Base-by-base conservation (phyloP, 92 coral and sea anemone species). In the Porites cylindrica region DNA sequence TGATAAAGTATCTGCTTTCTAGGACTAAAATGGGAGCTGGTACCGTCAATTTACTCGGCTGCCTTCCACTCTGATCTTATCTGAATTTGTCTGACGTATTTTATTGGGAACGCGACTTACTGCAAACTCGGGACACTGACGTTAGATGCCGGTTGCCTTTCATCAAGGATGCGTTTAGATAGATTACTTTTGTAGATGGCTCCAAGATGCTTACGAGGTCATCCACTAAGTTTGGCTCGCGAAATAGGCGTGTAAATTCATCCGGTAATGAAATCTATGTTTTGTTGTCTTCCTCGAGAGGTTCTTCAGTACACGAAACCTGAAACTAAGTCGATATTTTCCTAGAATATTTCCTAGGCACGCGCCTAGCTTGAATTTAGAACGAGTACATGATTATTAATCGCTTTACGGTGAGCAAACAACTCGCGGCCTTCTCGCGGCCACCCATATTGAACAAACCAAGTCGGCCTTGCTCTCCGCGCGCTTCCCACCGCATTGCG, bases 241-340 rank as follows among this genome's bases (percentile, higher is more conserved):
- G 54, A 56, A 56, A 56, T 59, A 60, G 71, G 64, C 71, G 80
- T 83, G 87, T 26, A 83, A 47, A 73, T 63, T 83, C 73, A 83
- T 62, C 80, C 80, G 74, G 81, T 74, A 52, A 43, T 63, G 81
- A 77, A 82, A 82, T 71, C 71, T 82, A 72, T 61, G 80, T 56
- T 38, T 79, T 65, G 72, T 38, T 61, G 19, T 79, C 19, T 75
- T 29, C 65, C 16, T 74, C 14, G 51, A 47, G 24, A 23, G 51
- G 72, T 23, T 63, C 62, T 66, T 23, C 43, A 83, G 75, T 51
- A 74, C 62, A 65, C 61, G 79, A 83, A 73, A 73, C 87, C 64
- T 47, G 80, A 83, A 65, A 83, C 87, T 54, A 62, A 73, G 29
- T 51, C 87, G 74, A 83, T 83, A 83, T 83, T 83, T 74, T 75